phyloP scores from a whole-genome alignment of 2,113 vertebrate species.

The Gallinago jamesoni region DNA sequence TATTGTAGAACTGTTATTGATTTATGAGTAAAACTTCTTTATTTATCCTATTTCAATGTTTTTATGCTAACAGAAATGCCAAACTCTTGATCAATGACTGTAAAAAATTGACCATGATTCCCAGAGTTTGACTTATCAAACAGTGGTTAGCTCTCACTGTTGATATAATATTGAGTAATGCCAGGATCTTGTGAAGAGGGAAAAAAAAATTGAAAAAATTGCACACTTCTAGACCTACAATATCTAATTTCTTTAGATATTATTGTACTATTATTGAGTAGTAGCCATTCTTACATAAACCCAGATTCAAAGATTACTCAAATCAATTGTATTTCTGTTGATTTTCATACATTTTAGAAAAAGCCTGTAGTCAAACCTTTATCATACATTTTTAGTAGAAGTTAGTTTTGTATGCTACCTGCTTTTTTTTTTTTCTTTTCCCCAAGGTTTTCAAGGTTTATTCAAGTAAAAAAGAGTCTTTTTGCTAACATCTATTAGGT shows the following conservation, averaged over 20 bases:
- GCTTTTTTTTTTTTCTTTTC: not conserved
- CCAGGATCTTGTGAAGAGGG: not conserved
- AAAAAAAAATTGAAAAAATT: not conserved
- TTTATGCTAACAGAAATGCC: not conserved
- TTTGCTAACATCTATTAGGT: not conserved
- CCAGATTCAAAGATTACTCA: not conserved
- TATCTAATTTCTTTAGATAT: not conserved
- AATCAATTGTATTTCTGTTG: not conserved
- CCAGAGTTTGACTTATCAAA: not conserved
- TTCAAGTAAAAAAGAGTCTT: not conserved
- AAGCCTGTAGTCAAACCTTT: not conserved
- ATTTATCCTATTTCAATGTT: not conserved
- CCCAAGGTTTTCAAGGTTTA: not conserved
- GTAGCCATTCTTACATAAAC: not conserved
- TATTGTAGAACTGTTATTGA: not conserved
- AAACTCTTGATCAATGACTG: not conserved
- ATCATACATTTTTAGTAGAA: not conserved
- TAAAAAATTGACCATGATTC: not conserved
- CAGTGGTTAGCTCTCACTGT: accelerated
- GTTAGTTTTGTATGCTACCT: not conserved
- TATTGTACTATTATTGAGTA: not conserved
- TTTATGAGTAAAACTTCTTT: not conserved
- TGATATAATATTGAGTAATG: not conserved
- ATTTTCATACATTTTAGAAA: not conserved
- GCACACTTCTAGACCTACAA: not conserved